Evolutionary conservation across 2,113 vertebrate genomes (phyloP).

Genomic region (Accipiter cooperii): DNA sequence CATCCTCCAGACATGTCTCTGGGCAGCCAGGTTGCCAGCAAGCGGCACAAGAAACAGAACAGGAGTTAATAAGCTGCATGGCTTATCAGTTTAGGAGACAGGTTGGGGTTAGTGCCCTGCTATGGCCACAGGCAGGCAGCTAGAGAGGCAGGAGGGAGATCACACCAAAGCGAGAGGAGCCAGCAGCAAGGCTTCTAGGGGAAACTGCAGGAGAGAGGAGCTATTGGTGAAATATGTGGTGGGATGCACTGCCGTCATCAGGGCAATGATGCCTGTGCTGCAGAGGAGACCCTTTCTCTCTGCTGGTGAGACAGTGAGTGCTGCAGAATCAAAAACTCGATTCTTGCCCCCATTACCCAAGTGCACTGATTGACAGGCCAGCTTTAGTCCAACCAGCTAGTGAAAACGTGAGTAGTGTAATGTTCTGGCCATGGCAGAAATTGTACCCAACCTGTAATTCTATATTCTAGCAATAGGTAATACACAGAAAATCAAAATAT

Average conservation of each 20-base stretch:
- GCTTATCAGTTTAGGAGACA: not conserved
- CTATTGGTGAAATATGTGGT: rapidly evolving
- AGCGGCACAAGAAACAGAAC: not conserved
- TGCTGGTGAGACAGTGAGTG: not conserved
- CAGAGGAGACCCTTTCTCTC: not conserved
- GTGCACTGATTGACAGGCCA: not conserved
- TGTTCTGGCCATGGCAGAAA: not conserved
- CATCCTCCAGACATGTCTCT: not conserved
- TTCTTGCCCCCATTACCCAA: not conserved
- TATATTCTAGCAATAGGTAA: not conserved
- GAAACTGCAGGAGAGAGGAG: not conserved
- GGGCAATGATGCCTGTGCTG: not conserved
- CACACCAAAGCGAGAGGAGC: not conserved
- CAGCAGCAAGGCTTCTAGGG: not conserved
- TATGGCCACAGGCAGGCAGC: not conserved
- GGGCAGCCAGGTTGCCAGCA: not conserved
- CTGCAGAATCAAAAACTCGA: not conserved
- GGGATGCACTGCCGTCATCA: not conserved
- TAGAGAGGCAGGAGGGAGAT: not conserved
- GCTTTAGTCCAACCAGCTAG: not conserved
- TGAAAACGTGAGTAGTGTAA: not conserved
- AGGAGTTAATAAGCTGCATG: not conserved
- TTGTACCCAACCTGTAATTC: not conserved
- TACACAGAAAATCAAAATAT: not conserved
- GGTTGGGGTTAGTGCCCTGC: not conserved